Conservation (phyloP, 2,888 invertebrate genomes). For the Hemicrepidius hirtus region DNA sequence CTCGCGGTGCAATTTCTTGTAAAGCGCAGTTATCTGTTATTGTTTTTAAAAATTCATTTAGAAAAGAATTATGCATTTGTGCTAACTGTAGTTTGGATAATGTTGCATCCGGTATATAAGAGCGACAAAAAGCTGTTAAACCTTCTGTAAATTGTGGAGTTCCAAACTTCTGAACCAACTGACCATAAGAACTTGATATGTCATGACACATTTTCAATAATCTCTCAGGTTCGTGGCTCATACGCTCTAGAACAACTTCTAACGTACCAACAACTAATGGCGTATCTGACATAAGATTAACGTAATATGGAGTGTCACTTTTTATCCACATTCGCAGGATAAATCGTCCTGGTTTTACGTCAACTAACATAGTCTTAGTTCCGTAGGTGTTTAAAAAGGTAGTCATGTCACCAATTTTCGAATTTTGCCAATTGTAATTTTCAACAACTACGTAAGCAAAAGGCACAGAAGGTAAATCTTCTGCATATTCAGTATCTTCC, state of each 20-base stretch:
- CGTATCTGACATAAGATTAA: constrained; percentile 62
- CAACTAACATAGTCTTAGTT: constrained; percentile 59
- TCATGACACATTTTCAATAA: constrained; percentile 61
- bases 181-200: constrained; percentile 63
- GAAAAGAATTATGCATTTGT: constrained; percentile 49
- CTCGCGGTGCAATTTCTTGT: constrained; percentile 33
- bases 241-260: constrained; percentile 61
- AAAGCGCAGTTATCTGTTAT: constrained; percentile 42
- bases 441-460: constrained; percentile 61
- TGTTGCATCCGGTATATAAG: constrained; percentile 59
- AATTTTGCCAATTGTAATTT: constrained; percentile 63
- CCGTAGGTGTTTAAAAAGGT: constrained; percentile 62
- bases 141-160: constrained; percentile 56
- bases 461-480: constrained; percentile 8
- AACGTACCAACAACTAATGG: constrained; percentile 60
- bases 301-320: constrained; percentile 60
- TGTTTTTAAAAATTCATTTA: constrained; percentile 47
- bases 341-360: constrained; percentile 58
- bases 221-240: constrained; percentile 63
- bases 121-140: constrained; percentile 60
- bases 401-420: constrained; percentile 56
- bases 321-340: constrained; percentile 63
- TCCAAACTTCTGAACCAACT: constrained; percentile 65
- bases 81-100: constrained; percentile 36
- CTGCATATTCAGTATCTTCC: background rate